Percentiles rank a stretch among this genome's conserved stretches.
phyloP scores from a whole-genome alignment of 2,888 invertebrate species.

The Macrophya annulata region DNA sequence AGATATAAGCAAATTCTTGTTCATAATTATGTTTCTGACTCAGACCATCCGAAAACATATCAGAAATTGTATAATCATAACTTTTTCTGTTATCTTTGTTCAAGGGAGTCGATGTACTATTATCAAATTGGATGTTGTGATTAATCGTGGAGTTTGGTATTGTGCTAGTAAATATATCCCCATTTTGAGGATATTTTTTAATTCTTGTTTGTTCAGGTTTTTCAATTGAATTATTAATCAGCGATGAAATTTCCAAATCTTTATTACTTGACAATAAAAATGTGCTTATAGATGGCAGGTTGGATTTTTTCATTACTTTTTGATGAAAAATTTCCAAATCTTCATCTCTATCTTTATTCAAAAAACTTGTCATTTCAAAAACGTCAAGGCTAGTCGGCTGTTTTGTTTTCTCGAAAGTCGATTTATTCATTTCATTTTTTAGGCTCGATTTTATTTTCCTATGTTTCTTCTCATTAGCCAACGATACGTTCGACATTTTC shows the following conservation, averaged over 20 bases:
- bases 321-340: not conserved
- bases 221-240: not conserved
- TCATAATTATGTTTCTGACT: not conserved
- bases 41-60: constrained; percentile 33
- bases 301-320: not conserved
- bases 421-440: not conserved
- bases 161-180: not conserved
- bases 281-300: not conserved
- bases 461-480: not conserved
- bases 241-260: not conserved
- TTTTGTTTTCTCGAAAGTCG: not conserved
- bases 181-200: not conserved
- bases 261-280: not conserved
- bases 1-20: not conserved
- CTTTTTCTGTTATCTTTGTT: not conserved
- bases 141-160: not conserved
- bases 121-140: not conserved
- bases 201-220: not conserved
- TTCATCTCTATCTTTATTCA: not conserved
- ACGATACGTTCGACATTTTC: not conserved
- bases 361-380: not conserved
- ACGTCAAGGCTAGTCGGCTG: not conserved
- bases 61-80: not conserved
- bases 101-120: not conserved
- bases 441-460: not conserved